A percentile compares a stretch with the other conserved stretches of the same genome.
These are phyloP conservation scores for Gila robusta DNA, from an alignment of 2,797 vertebrate species.

Conservation along the genomic window DNA sequence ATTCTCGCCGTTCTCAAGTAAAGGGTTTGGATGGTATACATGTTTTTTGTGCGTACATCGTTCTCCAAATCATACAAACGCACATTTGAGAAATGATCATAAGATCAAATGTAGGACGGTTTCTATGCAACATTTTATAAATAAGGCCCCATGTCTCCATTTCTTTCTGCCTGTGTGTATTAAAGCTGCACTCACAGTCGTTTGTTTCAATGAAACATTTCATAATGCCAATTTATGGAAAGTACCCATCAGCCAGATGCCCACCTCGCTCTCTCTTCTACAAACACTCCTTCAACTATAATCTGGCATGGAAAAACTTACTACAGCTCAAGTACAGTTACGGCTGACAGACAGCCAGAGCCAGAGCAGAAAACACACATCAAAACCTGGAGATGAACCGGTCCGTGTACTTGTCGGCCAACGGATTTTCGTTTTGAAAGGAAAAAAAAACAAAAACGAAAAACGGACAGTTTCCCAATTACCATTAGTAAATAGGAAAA, in stretches of 20 bases:
- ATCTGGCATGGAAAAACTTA: slow-evolving; percentile 55
- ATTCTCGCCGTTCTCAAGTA: neutral
- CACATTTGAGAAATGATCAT: neutral
- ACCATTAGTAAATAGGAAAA: no score
- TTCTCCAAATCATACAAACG: neutral
- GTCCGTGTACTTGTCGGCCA: no score
- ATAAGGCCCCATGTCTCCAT: neutral
- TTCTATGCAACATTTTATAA: neutral
- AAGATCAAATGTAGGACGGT: neutral
- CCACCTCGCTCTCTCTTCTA: neutral
- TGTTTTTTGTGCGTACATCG: neutral
- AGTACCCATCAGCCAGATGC: slow-evolving; percentile 28
- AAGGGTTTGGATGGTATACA: neutral
- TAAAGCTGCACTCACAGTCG: neutral
- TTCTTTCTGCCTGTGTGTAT: neutral
- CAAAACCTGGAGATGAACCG: neutral
- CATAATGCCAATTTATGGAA: slow-evolving; percentile 56
- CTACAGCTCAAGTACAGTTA: slow-evolving; percentile 32
- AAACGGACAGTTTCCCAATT: no score
- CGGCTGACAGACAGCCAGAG: slow-evolving; percentile 37
- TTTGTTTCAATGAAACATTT: slow-evolving; percentile 60
- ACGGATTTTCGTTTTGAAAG: no score
- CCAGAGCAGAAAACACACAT: slow-evolving; percentile 26
- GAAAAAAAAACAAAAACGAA: no score
- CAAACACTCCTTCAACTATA: slow-evolving; percentile 42